Base-by-base conservation (phyloP, 2,888 invertebrate species). In the Tuberolachnus salignus region DNA sequence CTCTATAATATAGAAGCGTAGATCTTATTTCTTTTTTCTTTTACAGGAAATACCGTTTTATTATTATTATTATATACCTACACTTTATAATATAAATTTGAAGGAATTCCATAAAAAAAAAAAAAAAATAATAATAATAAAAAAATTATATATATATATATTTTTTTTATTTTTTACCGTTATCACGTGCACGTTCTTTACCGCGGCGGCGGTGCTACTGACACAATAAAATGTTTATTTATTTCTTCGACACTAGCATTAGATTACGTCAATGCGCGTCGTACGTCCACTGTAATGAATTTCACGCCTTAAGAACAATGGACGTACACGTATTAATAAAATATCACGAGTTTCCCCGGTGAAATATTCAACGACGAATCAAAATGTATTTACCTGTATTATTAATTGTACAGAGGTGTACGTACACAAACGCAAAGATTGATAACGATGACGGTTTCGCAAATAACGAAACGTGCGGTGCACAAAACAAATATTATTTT, bases 201-300 rank as follows among this genome's bases (percentile, higher is more conserved):
- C 34, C 34, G 34, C 34, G 3, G 10, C n/a, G 8, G 11, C 34
- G 42, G 34, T n/a, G 42, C n/a, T 61, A 34, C 61, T 61, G 26
- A 61, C 61, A 61, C 16, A 53, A 53, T 53, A 11, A 19, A 19
- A 19, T 9, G n/a, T 53, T 53, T 34, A 34, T 19, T 53, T 53
- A 26, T 26, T 26, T 59, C 26, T 26, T 26, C 23, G 59, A 26
- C 26, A 26, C 9, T 23, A 23, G 21, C 55, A 69, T n/a, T 42
- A 69, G 34, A 69, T 42, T 44, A 57, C 46, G 72, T 49, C 49
- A 42, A 26, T 49, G 6, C 34, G 34, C 19, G 44, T 67, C 13
- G 55, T 67, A 59, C 59, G 66, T 78, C 75, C 75, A 49, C 66
- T 67, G 75, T 78, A 78, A 57, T 67, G 67, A 67, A 78, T 67